Conservation (phyloP, 2,888 invertebrate species). For the Uloborus plumipes region DNA sequence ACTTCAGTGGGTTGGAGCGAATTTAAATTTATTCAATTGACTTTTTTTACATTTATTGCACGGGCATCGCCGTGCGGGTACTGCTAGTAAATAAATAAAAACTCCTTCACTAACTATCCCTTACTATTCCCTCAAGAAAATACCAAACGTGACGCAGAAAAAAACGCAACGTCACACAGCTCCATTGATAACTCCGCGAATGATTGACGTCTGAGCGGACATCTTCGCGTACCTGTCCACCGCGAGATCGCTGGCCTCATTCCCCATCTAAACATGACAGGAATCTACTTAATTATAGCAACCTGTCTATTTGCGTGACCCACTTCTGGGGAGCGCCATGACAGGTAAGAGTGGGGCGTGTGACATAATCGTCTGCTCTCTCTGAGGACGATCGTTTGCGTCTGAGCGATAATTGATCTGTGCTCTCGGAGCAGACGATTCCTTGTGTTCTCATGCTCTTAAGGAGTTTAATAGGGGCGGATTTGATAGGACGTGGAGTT, state of each 20-base stretch:
- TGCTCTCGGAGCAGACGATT: background rate
- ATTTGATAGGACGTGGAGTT: background rate
- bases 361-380: constrained; percentile 43
- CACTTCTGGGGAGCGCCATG: constrained; percentile 22
- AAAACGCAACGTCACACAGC: no score
- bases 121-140: no score
- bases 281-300: constrained; percentile 50
- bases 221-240: background rate
- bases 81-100: no score
- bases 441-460: no score
- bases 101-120: no score
- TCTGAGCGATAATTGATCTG: constrained; percentile 30
- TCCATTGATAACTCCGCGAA: no score
- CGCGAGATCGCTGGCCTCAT: constrained; percentile 15
- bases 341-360: constrained; percentile 42
- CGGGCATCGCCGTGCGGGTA: no score
- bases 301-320: constrained; percentile 50
- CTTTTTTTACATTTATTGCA: no score
- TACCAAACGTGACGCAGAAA: no score
- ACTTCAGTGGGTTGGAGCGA: no score
- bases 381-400: constrained; percentile 1
- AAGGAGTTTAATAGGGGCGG: no score
- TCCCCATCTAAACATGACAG: constrained; percentile 14
- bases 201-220: background rate
- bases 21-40: no score